Base-by-base conservation (phyloP, 2,113 vertebrate species). In the Heterotilapia buettikoferi region DNA sequence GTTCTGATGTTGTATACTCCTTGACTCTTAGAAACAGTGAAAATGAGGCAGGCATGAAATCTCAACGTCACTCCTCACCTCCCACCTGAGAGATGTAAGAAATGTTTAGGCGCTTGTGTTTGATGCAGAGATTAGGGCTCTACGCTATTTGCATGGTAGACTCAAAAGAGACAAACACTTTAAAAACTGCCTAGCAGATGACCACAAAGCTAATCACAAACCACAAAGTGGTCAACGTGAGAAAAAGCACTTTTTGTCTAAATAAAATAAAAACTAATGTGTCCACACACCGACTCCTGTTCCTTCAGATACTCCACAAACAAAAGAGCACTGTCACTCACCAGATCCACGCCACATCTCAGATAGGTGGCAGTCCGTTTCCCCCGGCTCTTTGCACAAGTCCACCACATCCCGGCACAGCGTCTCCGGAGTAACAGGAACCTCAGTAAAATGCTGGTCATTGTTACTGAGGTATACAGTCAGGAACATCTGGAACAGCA, bases 391-490 rank as follows among this genome's bases (percentile, higher is more conserved):
- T 91, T 98, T 99, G 95, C 99, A 99, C 86, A 99, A 96, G 73
- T 99, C 98, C 95, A 99, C 96, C 90, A 99, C 97, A n/a, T 99
- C 99, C 31, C 97, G 95, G 95, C 99, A 99, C 21, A 97, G 92
- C 0, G 99, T 99, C 84, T 99, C 98, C 0, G 98, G 97, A 5
- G 98, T 99, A 61, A 99, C 96, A 0, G 99, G 99, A 53, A 99
- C 99, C 96, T 99, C 99, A 1, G 98, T 99, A 95, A 99, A 99
- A 95, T 99, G 98, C 93, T 99, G 98, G 94, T 99, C 99, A 2
- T 97, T 98, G 96, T 99, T 99, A 94, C 98, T 99, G 96, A 99
- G 98, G 96, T 98, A 99, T 89, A 99, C 98, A 0, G 98, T 99
- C 87, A 99, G 97, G 94, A 99, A 99, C 98, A 99, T 98, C 99